Base-by-base conservation (phyloP, 2,797 vertebrate genomes). In the Gymnothorax javanicus region DNA sequence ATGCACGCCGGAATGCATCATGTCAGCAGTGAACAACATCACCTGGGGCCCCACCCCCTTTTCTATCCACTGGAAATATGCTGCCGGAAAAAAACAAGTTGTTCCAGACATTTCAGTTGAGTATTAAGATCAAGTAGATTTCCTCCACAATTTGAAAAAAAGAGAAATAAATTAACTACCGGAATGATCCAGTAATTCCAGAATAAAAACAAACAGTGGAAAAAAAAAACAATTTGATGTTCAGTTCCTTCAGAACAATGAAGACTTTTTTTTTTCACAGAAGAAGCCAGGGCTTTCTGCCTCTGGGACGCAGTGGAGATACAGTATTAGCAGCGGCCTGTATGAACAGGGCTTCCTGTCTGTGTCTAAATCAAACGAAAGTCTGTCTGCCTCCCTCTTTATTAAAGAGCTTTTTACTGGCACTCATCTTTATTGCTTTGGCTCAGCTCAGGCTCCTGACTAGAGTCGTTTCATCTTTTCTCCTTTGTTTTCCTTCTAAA, bases 401-500 rank as follows among this genome's bases (percentile, higher is more conserved):
- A 90, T 92, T 92, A 91, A 91, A 91, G 54, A 88, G 85, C 77
- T 64, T 87, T 90, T 87, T 13, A 86, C 87, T 89, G 43, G 88
- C 64, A 6, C 82, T 50, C 71, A 9, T 52, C 88, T 83, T 89
- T 91, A 89, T 43, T 89, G 85, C 90, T 91, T 9, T 59, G 58
- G 88, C 88, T 87, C 69, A 86, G 71, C 52, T 79, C 86, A 90
- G 90, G 90, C 86, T 89, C 88, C 86, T 92, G 89, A 93, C 93
- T 91, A 90, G 86, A 88, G 86, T 86, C 87, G 90, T 93, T 94
- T 94, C 92, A 93, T 93, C 89, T 71, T 67, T 81, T 83, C 50
- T 58, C 69, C 52, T 75, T 64, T 87, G 27, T 83, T 56, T 7
- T 64, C 43, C 50, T n/a, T 81, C 57, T 50, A 15, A 59, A 59